Conservation (phyloP, 2,888 invertebrate genomes). For the Drosophila histrio region DNA sequence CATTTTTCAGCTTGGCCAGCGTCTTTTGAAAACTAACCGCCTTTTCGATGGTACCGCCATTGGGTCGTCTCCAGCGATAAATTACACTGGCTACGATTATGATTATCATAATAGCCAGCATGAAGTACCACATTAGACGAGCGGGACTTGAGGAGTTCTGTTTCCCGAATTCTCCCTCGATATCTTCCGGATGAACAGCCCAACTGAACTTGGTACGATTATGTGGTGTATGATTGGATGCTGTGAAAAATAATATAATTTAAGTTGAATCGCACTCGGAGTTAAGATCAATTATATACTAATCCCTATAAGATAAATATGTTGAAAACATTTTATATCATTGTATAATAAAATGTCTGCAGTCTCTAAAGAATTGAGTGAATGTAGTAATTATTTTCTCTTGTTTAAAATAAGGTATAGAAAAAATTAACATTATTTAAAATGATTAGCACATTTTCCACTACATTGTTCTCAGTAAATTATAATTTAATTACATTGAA, state of each 20-base stretch:
- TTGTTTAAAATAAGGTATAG: no score
- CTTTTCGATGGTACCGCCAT: conserved; percentile 26
- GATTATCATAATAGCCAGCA: conserved; percentile 43
- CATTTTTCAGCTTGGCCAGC: conserved; percentile 28
- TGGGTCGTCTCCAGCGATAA: conserved; percentile 36
- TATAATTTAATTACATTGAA: no score
- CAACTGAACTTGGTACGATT: conserved; percentile 27
- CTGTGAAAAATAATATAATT: not conserved
- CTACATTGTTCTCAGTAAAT: no score
- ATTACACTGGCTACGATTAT: conserved; percentile 28
- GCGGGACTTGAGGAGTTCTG: conserved; percentile 22
- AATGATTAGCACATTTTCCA: no score
- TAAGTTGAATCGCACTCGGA: not conserved
- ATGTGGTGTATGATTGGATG: not conserved
- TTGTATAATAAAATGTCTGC: no score
- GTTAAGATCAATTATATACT: no score
- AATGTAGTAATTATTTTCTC: no score
- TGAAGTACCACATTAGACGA: conserved; percentile 30
- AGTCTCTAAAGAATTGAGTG: no score
- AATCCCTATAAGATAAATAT: no score
- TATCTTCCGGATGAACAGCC: conserved; percentile 38
- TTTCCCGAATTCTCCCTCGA: conserved; percentile 30
- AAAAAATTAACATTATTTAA: no score
- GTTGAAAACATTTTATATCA: no score
- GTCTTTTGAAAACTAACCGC: conserved; percentile 46